These are phyloP conservation scores for Drosophila pectinifera DNA, from an alignment of 1,140 invertebrate genomes.

Conservation along the genomic window DNA sequence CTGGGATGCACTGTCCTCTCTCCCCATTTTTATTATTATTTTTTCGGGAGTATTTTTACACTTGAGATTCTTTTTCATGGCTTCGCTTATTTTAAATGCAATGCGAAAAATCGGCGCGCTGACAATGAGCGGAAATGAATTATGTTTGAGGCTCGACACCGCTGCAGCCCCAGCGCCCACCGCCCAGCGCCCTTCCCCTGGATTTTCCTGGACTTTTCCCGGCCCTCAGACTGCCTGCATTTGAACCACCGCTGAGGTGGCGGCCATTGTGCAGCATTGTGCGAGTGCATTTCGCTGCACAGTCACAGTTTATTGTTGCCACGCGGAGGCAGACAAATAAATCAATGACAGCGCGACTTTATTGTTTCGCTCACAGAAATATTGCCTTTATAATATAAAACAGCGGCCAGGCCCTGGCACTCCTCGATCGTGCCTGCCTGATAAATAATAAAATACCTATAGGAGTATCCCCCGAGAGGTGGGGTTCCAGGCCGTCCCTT, in stretches of 20 bases:
- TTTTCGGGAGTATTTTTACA: conserved; percentile 52
- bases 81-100: conserved; percentile 72
- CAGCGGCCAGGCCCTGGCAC: conserved; percentile 38
- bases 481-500: conserved; percentile 5
- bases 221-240: conserved; percentile 7
- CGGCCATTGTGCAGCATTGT: conserved; percentile 73
- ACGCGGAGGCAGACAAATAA: conserved; percentile 80
- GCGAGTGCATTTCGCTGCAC: conserved; percentile 77
- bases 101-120: conserved; percentile 69
- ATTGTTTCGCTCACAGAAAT: conserved; percentile 83
- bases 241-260: conserved; percentile 65
- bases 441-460: conserved; percentile 83
- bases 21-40: conserved; percentile 3
- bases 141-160: conserved; percentile 67
- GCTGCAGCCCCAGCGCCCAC: conserved; percentile 3
- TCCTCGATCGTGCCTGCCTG: conserved; percentile 62
- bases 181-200: no score
- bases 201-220: conserved; percentile 5
- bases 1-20: conserved; percentile 30
- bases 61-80: conserved; percentile 63
- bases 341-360: conserved; percentile 84
- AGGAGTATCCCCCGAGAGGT: conserved; percentile 44
- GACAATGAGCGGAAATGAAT: conserved; percentile 84
- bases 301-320: conserved; percentile 76
- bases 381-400: conserved; percentile 82